Evolutionary conservation across 2,113 vertebrate genomes (phyloP).

Genomic region (Alces alces): DNA sequence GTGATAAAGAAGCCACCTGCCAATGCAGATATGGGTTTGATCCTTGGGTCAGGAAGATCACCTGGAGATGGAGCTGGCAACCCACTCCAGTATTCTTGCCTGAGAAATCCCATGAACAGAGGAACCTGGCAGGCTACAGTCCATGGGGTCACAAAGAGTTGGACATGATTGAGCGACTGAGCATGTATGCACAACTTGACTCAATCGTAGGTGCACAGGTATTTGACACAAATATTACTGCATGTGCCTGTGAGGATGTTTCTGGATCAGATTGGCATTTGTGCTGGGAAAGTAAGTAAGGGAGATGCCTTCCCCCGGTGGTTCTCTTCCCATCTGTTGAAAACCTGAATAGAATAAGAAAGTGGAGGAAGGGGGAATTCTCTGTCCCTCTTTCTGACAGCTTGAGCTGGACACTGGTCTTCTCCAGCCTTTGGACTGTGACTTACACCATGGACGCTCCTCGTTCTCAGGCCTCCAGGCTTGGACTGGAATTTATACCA

Average conservation of each 20-base stretch:
- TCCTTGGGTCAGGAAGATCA: neutral
- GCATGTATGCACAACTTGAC: neutral
- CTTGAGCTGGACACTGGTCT: neutral
- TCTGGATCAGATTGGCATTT: neutral
- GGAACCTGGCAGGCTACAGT: neutral
- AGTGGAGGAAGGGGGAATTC: neutral
- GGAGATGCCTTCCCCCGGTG: neutral
- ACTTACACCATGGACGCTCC: neutral
- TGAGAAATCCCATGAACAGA: neutral
- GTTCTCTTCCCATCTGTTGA: neutral
- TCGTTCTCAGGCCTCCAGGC: neutral
- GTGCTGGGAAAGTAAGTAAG: neutral
- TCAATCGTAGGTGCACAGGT: neutral
- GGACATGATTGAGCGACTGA: neutral
- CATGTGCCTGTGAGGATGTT: neutral
- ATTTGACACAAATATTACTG: neutral
- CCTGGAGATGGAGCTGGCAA: neutral
- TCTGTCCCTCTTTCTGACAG: neutral
- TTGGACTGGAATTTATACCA: neutral
- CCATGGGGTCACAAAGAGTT: neutral
- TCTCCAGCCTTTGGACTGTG: neutral
- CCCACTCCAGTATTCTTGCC: neutral
- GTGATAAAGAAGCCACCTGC: neutral
- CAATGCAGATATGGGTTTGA: neutral
- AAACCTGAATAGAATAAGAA: neutral